These are phyloP conservation scores for Nymphalis urticae DNA, from an alignment of 2,888 invertebrate genomes.

Conservation along the genomic window DNA sequence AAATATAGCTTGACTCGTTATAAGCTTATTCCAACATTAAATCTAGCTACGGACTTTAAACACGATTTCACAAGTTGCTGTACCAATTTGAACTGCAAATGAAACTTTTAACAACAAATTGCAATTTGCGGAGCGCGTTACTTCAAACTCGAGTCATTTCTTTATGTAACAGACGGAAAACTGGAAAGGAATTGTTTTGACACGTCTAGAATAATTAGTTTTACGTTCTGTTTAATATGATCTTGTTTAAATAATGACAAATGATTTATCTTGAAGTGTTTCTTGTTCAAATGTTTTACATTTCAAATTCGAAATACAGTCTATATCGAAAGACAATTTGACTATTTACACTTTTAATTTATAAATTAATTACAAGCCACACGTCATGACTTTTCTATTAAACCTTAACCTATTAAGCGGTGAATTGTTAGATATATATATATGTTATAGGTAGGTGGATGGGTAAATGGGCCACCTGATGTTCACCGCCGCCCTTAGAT, in stretches of 20 bases:
- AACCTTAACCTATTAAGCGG: no score
- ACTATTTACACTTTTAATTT: no score
- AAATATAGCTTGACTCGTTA: conserved; percentile 10
- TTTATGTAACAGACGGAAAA: conserved; percentile 15
- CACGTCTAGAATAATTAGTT: conserved; percentile 16
- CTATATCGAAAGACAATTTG: no score
- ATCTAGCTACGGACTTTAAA: conserved; percentile 28
- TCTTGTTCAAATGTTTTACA: neutral
- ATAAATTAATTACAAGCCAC: no score
- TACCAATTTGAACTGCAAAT: conserved; percentile 35
- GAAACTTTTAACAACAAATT: conserved; percentile 34
- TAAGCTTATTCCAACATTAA: conserved; percentile 22
- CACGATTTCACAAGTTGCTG: conserved; percentile 19
- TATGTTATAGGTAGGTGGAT: no score
- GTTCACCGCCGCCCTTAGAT: no score
- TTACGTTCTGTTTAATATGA: neutral
- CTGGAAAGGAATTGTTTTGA: conserved; percentile 23
- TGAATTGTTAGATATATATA: no score
- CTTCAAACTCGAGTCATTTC: conserved; percentile 21
- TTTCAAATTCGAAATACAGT: neutral
- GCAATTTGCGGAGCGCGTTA: conserved; percentile 26
- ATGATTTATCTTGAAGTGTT: neutral
- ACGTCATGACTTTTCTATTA: no score
- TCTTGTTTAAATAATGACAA: neutral
- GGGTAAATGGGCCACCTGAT: no score